A percentile compares a stretch with the other conserved stretches of the same genome.
Evolutionary conservation across 2,113 vertebrate species (phyloP).

Genomic region (Heterotis niloticus): DNA sequence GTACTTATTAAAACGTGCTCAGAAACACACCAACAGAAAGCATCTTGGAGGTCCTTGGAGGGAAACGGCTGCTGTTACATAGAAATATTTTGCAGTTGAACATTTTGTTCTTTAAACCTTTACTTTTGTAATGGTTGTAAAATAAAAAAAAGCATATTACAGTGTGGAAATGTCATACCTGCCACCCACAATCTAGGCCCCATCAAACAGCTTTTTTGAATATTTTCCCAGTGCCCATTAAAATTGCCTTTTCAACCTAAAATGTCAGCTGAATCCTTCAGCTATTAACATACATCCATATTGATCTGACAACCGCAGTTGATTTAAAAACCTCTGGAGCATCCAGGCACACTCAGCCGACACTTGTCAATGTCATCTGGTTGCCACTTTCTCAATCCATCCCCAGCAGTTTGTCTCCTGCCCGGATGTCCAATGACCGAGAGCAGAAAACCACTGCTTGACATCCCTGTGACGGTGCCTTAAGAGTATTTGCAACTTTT

Average conservation of each 20-base stretch:
- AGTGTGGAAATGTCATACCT: slow-evolving; percentile 10
- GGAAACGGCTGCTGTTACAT: not conserved
- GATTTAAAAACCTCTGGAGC: not conserved
- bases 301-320: slow-evolving; percentile 6
- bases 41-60: not conserved
- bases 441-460: not conserved
- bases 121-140: not conserved
- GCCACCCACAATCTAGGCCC: not conserved
- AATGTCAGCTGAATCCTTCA: not conserved
- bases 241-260: not conserved
- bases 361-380: not conserved
- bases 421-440: not conserved
- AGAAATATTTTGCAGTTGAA: not conserved
- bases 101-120: slow-evolving; percentile 14
- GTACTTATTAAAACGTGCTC: slow-evolving; percentile 14
- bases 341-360: not conserved
- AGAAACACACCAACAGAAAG: not conserved
- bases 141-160: not conserved
- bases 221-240: slow-evolving; percentile 1
- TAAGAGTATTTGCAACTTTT: not conserved
- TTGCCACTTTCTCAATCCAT: not conserved
- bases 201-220: slow-evolving; percentile 2
- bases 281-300: slow-evolving; percentile 16
- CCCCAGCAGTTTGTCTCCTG: not conserved
- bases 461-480: not conserved